Percentiles rank a stretch among this genome's conserved stretches.
These are phyloP conservation scores for Drosophila paramelanica DNA, from an alignment of 2,888 invertebrate species.

Conservation along the genomic window DNA sequence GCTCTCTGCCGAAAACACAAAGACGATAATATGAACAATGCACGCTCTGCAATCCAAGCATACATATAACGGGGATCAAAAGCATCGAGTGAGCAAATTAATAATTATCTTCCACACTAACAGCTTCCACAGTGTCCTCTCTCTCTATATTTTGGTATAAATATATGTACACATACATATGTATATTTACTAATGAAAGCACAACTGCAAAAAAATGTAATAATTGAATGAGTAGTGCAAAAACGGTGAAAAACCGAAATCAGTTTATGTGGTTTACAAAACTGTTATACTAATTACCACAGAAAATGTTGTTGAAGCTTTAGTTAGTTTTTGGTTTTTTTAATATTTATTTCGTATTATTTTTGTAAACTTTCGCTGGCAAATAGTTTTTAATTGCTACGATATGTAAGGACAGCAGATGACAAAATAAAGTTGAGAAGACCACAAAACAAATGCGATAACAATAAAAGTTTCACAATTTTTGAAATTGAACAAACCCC, in stretches of 20 bases:
- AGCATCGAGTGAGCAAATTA: background rate
- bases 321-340: slow-evolving; percentile 4
- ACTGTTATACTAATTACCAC: slow-evolving; percentile 69
- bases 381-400: slow-evolving; percentile 67
- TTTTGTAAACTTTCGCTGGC: slow-evolving; percentile 58
- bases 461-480: slow-evolving; percentile 29
- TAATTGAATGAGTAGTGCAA: background rate
- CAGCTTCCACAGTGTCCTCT: background rate
- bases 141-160: background rate
- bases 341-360: slow-evolving; percentile 31
- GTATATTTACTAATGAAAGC: slow-evolving; percentile 25
- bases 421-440: slow-evolving; percentile 7
- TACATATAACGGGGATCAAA: background rate
- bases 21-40: background rate
- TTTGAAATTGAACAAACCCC: slow-evolving; percentile 9
- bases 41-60: no score
- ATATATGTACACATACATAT: slow-evolving; percentile 18
- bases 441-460: slow-evolving; percentile 10
- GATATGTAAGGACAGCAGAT: slow-evolving; percentile 32
- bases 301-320: slow-evolving; percentile 37
- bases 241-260: slow-evolving; percentile 52
- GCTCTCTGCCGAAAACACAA: background rate
- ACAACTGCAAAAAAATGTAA: slow-evolving; percentile 7
- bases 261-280: slow-evolving; percentile 64
- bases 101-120: background rate